Base-by-base conservation (phyloP, 2,888 invertebrate genomes). In the Epistrophella euchroma region DNA sequence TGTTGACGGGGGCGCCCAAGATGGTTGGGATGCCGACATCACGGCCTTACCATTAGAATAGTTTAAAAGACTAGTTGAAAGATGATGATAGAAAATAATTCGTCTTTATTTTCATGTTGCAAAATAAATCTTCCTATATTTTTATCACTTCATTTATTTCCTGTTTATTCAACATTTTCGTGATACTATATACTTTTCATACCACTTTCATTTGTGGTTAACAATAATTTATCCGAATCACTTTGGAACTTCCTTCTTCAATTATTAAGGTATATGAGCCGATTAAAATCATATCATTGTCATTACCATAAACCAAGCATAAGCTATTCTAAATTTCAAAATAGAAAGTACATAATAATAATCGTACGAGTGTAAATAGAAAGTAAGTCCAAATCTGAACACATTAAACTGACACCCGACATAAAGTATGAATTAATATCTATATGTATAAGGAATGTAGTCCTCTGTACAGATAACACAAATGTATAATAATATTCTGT, bases 341-440 rank as follows among this genome's bases (percentile, higher is more conserved):
- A 56, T 32, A 56, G 56, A 56, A 56, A 56, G 56, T 56, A 19
- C n/a, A n/a, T 35, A 56, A 56, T 56, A 19, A 35, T 58, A 19
- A 17, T 58, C 17, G 37, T 13, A 40, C 40, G 10, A 35, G 2
- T 43, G 0, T 15, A 47, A 50, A 50, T 50, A 68, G 68, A 52
- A 68, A 68, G 68, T 68, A 66, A 62, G 17, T 35, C 64, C n/a
- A 43, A 64, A 25, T 43, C 71, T 50, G 43, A 66, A 73, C 11
- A 50, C 25, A 22, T 60, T 60, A 37, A 68, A 11, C 35, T 11
- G 50, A 68, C 35, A 52, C 52, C 35, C 22, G 74, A 70, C 82
- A 25, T 68, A 52, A 68, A 80, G 43, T 76, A 68, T 56, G 47
- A 66, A 80, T 45, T 70, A 62, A 19, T 68, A 35, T 22, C 56